Evolutionary conservation across 2,888 invertebrate species (phyloP), one percentile per base, ranked within the genome.

Genomic region (Agonopterix subpropinquella): DNA sequence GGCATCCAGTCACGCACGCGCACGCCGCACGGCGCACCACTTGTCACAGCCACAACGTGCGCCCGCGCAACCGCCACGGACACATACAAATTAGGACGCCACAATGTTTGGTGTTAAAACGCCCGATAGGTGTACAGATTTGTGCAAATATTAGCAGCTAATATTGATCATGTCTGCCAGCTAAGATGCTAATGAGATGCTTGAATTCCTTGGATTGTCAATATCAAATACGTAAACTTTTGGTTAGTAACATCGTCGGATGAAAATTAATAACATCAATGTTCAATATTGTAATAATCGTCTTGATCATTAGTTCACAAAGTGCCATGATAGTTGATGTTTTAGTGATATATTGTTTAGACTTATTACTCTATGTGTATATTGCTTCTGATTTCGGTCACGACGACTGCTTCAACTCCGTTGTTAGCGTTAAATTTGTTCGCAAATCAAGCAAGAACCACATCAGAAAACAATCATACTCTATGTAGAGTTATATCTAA

Each of bases 101-200:
- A 59, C 65, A 67, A 62, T 81, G 73, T 82, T 82, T 76, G 83
- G 82, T 80, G 81, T 78, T 80, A 83, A 84, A 84, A 80, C 69
- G 74, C 72, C 66, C 70, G 72, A 80, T 77, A 74, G 74, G 72
- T 80, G 71, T 77, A 80, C 77, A 73, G 76, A 80, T 80, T 76
- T 73, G 65, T 68, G 74, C 74, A 80, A 86, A 86, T 78, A 82
- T 78, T 77, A 55, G 65, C 56, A 49, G 62, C 67, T 62, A 76
- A 74, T 83, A 78, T 85, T 86, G 77, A 77, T 72, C 60, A 68
- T 73, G 80, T 80, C 80, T 79, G 77, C 69, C 64, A 67, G 70
- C 67, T 67, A 59, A 64, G 62, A 72, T 70, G 70, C 67, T 75
- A 76, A 73, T 68, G 69, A 73, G 61, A 65, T 64, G 57, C 65